Conservation (phyloP, 2,113 vertebrate species). For the Toxostoma redivivum region DNA sequence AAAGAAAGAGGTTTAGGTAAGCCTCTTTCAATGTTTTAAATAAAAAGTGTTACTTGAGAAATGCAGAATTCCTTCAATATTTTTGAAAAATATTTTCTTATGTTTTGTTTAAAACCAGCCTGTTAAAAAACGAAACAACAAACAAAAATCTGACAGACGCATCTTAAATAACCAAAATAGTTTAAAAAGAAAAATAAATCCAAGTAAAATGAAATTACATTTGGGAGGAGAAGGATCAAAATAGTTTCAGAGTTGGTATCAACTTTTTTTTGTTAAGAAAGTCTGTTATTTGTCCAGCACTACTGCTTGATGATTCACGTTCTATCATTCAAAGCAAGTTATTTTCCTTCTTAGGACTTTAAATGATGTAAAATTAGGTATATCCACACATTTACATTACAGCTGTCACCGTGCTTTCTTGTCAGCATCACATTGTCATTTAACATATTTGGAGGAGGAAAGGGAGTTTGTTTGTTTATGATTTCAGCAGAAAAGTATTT, state of each 20-base stretch:
- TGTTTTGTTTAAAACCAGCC: neutral
- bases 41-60: neutral
- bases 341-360: neutral
- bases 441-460: neutral
- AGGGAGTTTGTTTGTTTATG: neutral
- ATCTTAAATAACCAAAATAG: neutral
- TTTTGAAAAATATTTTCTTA: neutral
- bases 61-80: neutral
- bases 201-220: neutral
- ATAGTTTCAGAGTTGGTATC: neutral
- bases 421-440: neutral
- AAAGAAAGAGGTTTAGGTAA: neutral
- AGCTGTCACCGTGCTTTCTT: neutral
- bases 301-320: neutral
- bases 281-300: neutral
- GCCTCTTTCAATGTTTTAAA: neutral
- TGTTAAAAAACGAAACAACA: neutral
- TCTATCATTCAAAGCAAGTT: neutral
- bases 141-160: neutral
- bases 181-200: neutral
- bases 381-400: neutral
- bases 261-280: neutral
- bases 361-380: neutral
- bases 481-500: constrained; percentile 16
- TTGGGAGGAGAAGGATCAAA: neutral